These are phyloP conservation scores for Bujurquina vittata DNA, from an alignment of 2,113 vertebrate species.

Conservation along the genomic window DNA sequence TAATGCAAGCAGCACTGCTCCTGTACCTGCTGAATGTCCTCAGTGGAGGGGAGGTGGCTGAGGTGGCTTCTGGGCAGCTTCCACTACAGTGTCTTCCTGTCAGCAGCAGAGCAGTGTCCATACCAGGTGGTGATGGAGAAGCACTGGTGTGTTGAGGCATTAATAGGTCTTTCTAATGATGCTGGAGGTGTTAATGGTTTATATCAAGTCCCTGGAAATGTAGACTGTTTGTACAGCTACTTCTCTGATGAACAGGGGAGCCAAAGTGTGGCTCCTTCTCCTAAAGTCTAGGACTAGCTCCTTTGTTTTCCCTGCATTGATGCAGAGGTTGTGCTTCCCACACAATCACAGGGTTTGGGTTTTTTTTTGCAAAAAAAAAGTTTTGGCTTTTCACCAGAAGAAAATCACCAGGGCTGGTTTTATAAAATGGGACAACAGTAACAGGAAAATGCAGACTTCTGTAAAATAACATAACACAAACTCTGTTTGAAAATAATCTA, in stretches of 20 bases:
- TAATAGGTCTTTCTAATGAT: background rate
- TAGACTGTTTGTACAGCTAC: background rate
- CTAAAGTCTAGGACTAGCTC: background rate
- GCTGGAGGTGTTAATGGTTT: background rate
- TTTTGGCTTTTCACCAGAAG: background rate
- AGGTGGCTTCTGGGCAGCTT: background rate
- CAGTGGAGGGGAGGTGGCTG: accelerated
- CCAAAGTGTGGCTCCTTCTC: background rate
- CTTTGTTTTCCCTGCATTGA: background rate
- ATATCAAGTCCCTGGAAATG: background rate
- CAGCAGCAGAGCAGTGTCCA: background rate
- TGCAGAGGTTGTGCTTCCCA: background rate
- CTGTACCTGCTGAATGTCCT: background rate
- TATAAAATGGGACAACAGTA: background rate
- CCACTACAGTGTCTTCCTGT: background rate
- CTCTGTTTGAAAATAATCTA: accelerated
- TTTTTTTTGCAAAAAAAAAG: background rate
- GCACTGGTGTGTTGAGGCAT: background rate
- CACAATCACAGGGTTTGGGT: background rate
- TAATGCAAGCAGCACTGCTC: background rate
- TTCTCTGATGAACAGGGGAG: background rate
- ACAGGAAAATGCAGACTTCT: background rate
- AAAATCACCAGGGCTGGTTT: background rate
- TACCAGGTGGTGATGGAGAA: background rate
- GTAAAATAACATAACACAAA: background rate